A percentile compares a stretch with the other conserved stretches of the same genome.
Evolutionary conservation across 2,888 invertebrate species (phyloP).

Genomic region (Alviniconcha strummeri): DNA sequence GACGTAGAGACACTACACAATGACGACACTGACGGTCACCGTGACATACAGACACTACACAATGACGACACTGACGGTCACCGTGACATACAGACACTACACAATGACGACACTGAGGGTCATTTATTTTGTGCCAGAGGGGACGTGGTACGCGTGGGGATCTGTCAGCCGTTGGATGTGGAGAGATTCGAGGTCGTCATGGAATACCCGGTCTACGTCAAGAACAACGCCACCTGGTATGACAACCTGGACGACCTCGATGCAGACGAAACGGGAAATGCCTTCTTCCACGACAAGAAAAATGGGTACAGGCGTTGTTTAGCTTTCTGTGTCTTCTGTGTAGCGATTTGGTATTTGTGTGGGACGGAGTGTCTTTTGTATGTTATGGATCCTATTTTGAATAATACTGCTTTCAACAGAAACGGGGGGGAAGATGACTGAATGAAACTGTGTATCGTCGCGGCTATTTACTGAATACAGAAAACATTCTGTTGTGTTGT

Average conservation of each 20-base stretch:
- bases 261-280: slow-evolving; percentile 10
- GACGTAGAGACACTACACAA: too few relatives aligned
- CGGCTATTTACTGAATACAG: too few relatives aligned
- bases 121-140: not conserved
- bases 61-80: not conserved
- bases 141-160: slow-evolving; percentile 15
- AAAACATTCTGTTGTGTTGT: too few relatives aligned
- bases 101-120: not conserved
- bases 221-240: slow-evolving; percentile 18
- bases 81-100: not conserved
- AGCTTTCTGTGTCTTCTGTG: too few relatives aligned
- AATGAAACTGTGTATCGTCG: too few relatives aligned
- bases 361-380: too few relatives aligned
- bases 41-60: not conserved
- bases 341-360: too few relatives aligned
- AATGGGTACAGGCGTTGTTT: slow-evolving; percentile 1
- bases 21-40: too few relatives aligned
- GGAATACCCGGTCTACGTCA: slow-evolving; percentile 3
- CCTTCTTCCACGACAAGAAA: slow-evolving; percentile 20
- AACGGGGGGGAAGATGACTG: too few relatives aligned
- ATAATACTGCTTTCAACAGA: too few relatives aligned
- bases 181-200: not conserved
- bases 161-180: slow-evolving; percentile 19
- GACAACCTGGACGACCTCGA: slow-evolving; percentile 14
- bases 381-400: too few relatives aligned